Percentiles rank a stretch among this genome's conserved stretches.
phyloP scores from a whole-genome alignment of 1,140 invertebrate genomes.

The Leptinotarsa texana region DNA sequence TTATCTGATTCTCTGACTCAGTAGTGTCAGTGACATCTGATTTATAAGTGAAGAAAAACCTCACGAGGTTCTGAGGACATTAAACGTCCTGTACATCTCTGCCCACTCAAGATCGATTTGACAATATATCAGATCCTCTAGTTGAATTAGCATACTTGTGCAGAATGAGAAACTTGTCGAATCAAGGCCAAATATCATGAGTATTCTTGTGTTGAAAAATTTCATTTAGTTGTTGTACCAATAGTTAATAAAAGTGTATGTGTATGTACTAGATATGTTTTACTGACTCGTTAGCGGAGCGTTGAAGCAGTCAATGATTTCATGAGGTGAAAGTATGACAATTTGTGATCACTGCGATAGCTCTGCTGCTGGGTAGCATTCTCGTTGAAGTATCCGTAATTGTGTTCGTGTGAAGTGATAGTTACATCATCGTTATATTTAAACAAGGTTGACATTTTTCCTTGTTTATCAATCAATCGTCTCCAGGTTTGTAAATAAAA shows the following conservation, averaged over 20 bases:
- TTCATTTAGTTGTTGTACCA: not conserved
- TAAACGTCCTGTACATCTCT: not conserved
- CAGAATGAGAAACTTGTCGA: conserved; percentile 10
- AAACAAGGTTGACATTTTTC: not conserved
- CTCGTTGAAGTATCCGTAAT: not conserved
- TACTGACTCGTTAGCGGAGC: not conserved
- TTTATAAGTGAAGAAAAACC: no score
- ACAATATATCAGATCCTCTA: not conserved
- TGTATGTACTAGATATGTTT: not conserved
- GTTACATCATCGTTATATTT: conserved; percentile 1
- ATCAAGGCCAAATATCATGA: conserved; percentile 11
- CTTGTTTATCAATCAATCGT: not conserved
- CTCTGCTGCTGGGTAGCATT: not conserved
- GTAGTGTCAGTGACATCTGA: no score
- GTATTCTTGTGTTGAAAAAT: conserved; percentile 7
- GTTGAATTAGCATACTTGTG: conserved; percentile 13
- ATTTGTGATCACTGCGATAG: not conserved
- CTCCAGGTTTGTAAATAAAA: not conserved
- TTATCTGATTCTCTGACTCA: no score
- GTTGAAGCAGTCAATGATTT: conserved; percentile 6
- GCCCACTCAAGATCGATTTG: conserved; percentile 2
- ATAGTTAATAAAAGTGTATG: not conserved
- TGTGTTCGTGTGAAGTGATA: not conserved
- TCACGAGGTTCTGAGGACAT: not conserved
- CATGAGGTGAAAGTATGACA: not conserved